Evolutionary conservation across 1,140 invertebrate genomes (phyloP).

Genomic region (Luehdorfia chinensis): DNA sequence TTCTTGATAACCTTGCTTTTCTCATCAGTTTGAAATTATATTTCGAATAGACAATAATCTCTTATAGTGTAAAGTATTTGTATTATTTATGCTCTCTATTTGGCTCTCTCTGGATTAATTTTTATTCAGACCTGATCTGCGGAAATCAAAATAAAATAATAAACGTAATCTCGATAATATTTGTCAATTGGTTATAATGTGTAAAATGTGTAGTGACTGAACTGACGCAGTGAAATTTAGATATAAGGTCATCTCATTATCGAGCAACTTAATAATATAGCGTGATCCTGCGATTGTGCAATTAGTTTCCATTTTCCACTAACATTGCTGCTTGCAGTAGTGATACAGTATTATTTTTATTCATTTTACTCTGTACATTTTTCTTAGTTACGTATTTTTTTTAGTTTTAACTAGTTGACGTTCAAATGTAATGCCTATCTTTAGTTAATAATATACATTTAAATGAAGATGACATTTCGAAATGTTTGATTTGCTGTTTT

Average conservation of each 20-base stretch:
- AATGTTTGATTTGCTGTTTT: background rate
- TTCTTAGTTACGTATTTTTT: constrained; percentile 55
- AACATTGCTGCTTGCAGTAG: constrained; percentile 63
- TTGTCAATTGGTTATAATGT: background rate
- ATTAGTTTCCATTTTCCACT: constrained; percentile 34
- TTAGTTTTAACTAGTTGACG: constrained; percentile 51
- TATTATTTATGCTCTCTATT: constrained; percentile 23
- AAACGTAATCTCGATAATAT: background rate
- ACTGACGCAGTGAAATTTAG: constrained; percentile 20
- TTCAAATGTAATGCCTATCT: constrained; percentile 27
- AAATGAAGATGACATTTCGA: background rate
- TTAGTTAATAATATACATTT: constrained; percentile 9
- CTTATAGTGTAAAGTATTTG: constrained; percentile 17
- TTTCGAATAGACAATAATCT: constrained; percentile 57
- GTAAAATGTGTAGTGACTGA: constrained; percentile 1
- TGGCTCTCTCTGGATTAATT: constrained; percentile 34
- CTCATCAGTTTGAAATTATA: constrained; percentile 30
- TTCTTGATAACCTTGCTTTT: constrained; percentile 33
- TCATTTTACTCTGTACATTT: constrained; percentile 67
- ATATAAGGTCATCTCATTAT: constrained; percentile 18
- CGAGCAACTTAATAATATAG: constrained; percentile 12
- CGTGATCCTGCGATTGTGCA: constrained; percentile 10
- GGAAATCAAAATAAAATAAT: background rate
- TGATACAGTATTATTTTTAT: constrained; percentile 76
- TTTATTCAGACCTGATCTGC: constrained; percentile 7